These are phyloP conservation scores for Cottoperca gobio DNA, from an alignment of 2,797 vertebrate species.

Conservation along the genomic window DNA sequence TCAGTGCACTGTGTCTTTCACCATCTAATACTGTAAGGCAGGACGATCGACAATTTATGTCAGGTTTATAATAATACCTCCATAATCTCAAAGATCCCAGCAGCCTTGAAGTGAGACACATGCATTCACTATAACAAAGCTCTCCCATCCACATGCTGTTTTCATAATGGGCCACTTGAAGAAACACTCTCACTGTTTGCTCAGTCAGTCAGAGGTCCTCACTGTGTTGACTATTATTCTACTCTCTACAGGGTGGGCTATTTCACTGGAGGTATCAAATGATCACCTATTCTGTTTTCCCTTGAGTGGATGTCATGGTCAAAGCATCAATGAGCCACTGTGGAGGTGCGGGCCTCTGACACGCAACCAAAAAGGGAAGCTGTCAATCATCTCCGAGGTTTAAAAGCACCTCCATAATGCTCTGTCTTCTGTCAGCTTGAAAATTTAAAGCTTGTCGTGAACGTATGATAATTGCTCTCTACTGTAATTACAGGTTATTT, in stretches of 20 bases:
- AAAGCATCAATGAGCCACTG: conserved; percentile 74
- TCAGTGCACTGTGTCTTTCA: background rate
- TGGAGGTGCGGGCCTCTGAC: conserved; percentile 59
- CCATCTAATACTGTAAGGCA: background rate
- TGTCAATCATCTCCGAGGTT: conserved; percentile 59
- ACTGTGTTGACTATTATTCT: conserved; percentile 71
- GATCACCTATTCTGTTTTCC: conserved; percentile 76
- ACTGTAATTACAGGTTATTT: conserved; percentile 41
- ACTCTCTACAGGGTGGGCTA: conserved; percentile 72
- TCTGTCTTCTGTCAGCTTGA: conserved; percentile 20
- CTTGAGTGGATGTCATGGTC: conserved; percentile 57
- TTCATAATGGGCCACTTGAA: conserved; percentile 70
- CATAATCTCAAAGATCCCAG: conserved; percentile 14
- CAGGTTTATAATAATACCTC: conserved; percentile 10
- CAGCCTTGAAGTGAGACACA: conserved; percentile 25
- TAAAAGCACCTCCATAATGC: conserved; percentile 42
- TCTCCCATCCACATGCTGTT: conserved; percentile 56
- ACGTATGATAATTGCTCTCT: conserved; percentile 5
- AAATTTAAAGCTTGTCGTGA: conserved; percentile 6
- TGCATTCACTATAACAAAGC: conserved; percentile 46
- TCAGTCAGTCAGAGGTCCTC: conserved; percentile 65
- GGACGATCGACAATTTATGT: background rate
- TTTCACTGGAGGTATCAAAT: conserved; percentile 74
- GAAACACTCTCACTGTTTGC: conserved; percentile 75
- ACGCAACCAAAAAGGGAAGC: conserved; percentile 55